Conservation (phyloP, 2,888 invertebrate species). For the Hermodice carunculata region DNA sequence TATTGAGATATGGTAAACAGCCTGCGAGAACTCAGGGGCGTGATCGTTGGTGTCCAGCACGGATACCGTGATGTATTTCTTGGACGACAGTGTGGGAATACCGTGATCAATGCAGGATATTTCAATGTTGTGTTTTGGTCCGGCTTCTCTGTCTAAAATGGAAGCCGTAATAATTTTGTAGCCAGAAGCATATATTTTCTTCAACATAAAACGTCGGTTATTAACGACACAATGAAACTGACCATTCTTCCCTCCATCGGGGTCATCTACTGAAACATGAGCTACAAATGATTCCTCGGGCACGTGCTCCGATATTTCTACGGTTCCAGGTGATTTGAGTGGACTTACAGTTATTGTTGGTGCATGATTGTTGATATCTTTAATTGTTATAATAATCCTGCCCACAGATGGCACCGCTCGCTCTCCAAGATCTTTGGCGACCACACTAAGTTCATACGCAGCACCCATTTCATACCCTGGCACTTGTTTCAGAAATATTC, state of each 20-base stretch:
- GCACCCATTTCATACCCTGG: background rate
- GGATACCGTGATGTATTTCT: slow-evolving; percentile 16
- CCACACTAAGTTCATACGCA: background rate
- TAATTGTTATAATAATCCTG: no score
- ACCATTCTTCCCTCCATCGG: slow-evolving; percentile 29
- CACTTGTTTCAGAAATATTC: background rate
- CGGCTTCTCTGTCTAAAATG: slow-evolving; percentile 32
- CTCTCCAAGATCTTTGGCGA: no score
- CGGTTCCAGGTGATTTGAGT: no score
- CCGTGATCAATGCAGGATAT: slow-evolving; percentile 31
- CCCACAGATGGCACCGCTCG: no score
- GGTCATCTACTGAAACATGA: slow-evolving; percentile 35
- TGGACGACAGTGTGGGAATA: slow-evolving; percentile 20
- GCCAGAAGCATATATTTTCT: slow-evolving; percentile 20
- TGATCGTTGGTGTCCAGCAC: slow-evolving; percentile 39
- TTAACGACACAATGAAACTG: slow-evolving; percentile 40
- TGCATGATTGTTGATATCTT: no score
- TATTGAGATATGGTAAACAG: slow-evolving; percentile 25
- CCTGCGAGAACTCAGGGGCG: slow-evolving; percentile 29
- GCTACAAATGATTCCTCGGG: no score
- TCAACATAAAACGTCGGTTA: slow-evolving; percentile 57
- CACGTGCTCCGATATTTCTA: no score
- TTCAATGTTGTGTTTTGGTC: slow-evolving; percentile 23
- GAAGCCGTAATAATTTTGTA: slow-evolving; percentile 30
- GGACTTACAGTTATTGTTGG: no score